Base-by-base conservation (phyloP, 2,888 invertebrate species). In the Lasioglossum vierecki region DNA sequence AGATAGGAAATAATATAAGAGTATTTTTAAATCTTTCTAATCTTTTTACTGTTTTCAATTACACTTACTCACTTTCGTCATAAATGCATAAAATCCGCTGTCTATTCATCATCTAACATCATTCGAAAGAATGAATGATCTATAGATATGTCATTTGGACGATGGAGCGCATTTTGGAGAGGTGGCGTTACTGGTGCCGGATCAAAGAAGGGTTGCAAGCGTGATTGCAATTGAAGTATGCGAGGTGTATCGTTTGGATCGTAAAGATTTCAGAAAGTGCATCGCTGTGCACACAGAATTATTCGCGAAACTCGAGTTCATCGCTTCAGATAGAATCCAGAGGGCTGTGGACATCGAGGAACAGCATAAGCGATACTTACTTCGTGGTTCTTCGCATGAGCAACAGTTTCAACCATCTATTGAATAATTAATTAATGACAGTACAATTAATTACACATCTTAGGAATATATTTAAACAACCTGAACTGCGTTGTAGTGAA, bases 111-210 rank as follows among this genome's bases (percentile, higher is more conserved):
- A 4, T 44, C 44, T 44, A 44, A 4, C 4, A 4, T 44, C 44
- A 44, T 44, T 8, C 0, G 18, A 4, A 9, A 11, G 6, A 18
- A 39, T n/a, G 41, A 68, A 68, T n/a, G 68, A 68, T 30, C 44
- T n/a, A 2, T 5, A 94, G 95, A 90, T 94, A 15, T 96, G 96
- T 80, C 96, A 96, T 88, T 91, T 96, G 74, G 96, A 96, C 84
- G 97, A 97, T 89, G 97, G 97, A 8, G 96, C 96, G 0, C 95
- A 96, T 91, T 97, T 97, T 90, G 97, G 97, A 0, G 97, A 96
- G 92, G 95, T 96, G 68, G 96, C 96, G 0, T 92, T 97, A 49
- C 91, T 97, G 44, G 95, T 96, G 90, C 95, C 96, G 76, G 96
- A 96, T 89, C 95, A 95, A 79, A 95, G 96, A 81, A 95, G 96